These are phyloP conservation scores for Ctenosaura bakeri DNA, from an alignment of 2,797 vertebrate genomes.

Conservation along the genomic window DNA sequence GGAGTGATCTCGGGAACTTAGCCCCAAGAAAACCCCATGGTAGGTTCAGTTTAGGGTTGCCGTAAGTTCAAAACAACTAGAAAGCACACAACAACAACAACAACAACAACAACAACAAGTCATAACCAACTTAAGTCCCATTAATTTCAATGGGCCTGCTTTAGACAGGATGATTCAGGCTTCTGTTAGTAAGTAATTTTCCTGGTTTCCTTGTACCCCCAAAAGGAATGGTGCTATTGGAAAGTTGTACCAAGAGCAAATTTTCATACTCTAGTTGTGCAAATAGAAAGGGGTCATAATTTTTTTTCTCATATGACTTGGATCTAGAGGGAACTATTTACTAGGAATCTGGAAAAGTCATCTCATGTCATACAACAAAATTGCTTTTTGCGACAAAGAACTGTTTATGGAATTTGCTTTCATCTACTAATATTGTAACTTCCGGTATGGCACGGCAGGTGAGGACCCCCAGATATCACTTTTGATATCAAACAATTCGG, in stretches of 20 bases:
- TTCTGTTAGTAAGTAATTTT: not conserved
- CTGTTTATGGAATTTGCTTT: constrained; percentile 9
- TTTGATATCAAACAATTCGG: too few relatives aligned
- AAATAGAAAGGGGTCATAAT: not conserved
- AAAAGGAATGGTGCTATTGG: not conserved
- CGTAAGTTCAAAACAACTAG: too few relatives aligned
- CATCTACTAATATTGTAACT: constrained; percentile 6
- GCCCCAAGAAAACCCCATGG: too few relatives aligned
- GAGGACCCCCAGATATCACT: too few relatives aligned
- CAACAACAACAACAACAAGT: too few relatives aligned
- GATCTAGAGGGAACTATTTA: constrained; percentile 7
- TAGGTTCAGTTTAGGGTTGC: too few relatives aligned
- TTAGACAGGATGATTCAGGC: too few relatives aligned
- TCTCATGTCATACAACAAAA: not conserved
- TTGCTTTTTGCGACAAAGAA: constrained; percentile 4
- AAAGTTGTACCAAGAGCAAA: not conserved
- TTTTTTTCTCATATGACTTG: not conserved
- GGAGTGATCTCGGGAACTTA: too few relatives aligned
- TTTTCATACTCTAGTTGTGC: not conserved
- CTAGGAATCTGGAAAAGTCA: constrained; percentile 30
- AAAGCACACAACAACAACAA: too few relatives aligned
- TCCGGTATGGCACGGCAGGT: too few relatives aligned
- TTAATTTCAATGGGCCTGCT: too few relatives aligned
- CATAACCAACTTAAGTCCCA: too few relatives aligned
- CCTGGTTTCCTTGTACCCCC: not conserved